phyloP scores from a whole-genome alignment of 2,888 invertebrate genomes.

The Amiota communis region DNA sequence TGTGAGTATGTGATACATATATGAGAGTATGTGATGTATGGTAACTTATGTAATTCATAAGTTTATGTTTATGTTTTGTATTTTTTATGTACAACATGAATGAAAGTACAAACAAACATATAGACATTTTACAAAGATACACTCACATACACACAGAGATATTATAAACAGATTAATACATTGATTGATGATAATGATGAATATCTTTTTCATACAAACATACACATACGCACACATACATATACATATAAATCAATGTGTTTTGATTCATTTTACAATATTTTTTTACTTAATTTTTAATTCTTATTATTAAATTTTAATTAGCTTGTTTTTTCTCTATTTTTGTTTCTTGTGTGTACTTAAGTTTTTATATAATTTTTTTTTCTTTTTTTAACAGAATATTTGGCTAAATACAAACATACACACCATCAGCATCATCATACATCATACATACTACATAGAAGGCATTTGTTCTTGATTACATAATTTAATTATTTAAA shows the following conservation, averaged over 20 bases:
- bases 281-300: not conserved
- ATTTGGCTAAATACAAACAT: constrained; percentile 14
- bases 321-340: no score
- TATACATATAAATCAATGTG: no score
- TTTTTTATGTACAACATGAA: constrained; percentile 16
- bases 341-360: no score
- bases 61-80: not conserved
- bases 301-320: constrained; percentile 1
- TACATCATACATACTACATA: constrained; percentile 49
- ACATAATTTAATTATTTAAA: constrained; percentile 43
- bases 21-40: not conserved
- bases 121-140: no score
- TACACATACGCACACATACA: no score
- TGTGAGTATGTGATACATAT: not conserved
- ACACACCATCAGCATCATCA: constrained; percentile 29
- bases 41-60: not conserved
- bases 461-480: constrained; percentile 47
- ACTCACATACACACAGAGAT: no score
- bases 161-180: no score
- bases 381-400: not conserved
- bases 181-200: not conserved
- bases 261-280: no score
- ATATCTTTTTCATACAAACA: no score
- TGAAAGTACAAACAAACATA: no score
- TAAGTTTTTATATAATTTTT: not conserved